Evolutionary conservation across 2,888 invertebrate genomes (phyloP).

Genomic region (Drosophila mayaguana): DNA sequence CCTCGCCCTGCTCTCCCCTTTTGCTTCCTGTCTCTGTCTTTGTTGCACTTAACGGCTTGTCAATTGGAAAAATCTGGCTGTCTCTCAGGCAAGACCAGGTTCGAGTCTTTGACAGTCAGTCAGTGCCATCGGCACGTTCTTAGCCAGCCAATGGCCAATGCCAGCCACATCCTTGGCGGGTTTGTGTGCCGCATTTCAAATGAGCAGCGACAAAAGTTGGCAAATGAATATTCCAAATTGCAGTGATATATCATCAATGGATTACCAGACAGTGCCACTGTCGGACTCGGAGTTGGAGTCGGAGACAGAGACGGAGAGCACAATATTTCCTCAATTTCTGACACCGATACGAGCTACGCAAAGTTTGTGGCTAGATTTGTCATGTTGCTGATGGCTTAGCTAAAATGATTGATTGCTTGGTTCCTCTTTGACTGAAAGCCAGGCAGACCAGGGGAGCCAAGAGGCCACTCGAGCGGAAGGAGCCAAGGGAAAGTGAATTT

Average conservation of each 20-base stretch:
- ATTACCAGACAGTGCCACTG: slow-evolving; percentile 28
- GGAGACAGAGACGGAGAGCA: not conserved
- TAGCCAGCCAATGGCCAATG: slow-evolving; percentile 17
- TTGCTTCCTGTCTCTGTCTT: slow-evolving; percentile 2
- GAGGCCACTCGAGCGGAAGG: not conserved
- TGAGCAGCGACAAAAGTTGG: slow-evolving; percentile 61
- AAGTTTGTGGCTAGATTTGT: slow-evolving; percentile 72
- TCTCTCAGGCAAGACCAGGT: slow-evolving; percentile 1
- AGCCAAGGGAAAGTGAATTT: slow-evolving; percentile 8
- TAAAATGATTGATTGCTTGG: slow-evolving; percentile 76
- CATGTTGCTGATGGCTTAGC: slow-evolving; percentile 70
- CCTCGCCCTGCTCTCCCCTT: not conserved
- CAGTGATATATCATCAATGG: slow-evolving; percentile 76
- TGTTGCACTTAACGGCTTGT: slow-evolving; percentile 11
- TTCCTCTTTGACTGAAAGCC: slow-evolving; percentile 61
- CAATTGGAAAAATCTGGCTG: slow-evolving; percentile 4
- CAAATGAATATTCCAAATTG: slow-evolving; percentile 74
- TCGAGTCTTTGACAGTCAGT: slow-evolving; percentile 12
- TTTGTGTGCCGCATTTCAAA: slow-evolving; percentile 68
- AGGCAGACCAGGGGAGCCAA: not conserved
- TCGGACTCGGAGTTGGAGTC: not conserved
- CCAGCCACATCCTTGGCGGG: slow-evolving; percentile 41
- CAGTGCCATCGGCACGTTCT: slow-evolving; percentile 41
- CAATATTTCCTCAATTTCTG: slow-evolving; percentile 11
- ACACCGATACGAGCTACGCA: slow-evolving; percentile 57